Evolutionary conservation across 2,797 vertebrate species (phyloP).

Genomic region (Galago senegalensis): DNA sequence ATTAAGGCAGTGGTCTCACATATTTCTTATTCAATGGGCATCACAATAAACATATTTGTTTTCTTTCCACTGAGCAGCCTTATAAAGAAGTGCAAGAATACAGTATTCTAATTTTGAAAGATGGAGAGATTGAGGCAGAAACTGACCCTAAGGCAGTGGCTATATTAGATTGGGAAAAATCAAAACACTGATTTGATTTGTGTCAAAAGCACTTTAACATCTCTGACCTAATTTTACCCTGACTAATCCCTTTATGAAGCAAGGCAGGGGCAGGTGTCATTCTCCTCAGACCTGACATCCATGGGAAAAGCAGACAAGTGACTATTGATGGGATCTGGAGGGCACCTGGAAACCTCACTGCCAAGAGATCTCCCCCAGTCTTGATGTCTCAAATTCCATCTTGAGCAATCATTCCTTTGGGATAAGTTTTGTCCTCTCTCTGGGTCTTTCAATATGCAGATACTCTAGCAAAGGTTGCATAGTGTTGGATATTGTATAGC

Average conservation of each 20-base stretch:
- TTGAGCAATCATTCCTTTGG: conserved; percentile 45
- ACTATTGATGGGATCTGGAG: conserved; percentile 19
- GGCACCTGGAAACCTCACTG: background rate
- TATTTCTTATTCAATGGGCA: conserved; percentile 41
- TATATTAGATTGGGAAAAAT: conserved; percentile 69
- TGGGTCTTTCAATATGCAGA: background rate
- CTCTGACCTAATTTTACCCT: conserved; percentile 61
- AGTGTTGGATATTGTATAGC: background rate
- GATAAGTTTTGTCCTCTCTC: background rate
- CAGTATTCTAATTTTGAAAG: conserved; percentile 70
- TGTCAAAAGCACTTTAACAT: conserved; percentile 71
- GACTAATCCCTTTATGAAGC: conserved; percentile 67
- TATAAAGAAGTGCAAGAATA: conserved; percentile 42
- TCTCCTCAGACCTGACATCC: conserved; percentile 41
- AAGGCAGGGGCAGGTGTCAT: conserved; percentile 17
- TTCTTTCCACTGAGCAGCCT: conserved; percentile 25
- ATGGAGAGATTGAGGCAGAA: conserved; percentile 55
- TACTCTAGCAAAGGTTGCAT: background rate
- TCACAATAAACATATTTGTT: conserved; percentile 12
- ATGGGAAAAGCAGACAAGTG: conserved; percentile 35
- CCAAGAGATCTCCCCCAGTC: background rate
- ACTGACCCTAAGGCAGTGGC: conserved; percentile 55
- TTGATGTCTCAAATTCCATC: background rate
- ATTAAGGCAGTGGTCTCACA: background rate
- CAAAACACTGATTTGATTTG: conserved; percentile 75